Percentiles rank a stretch among this genome's conserved stretches.
phyloP scores from a whole-genome alignment of 2,797 vertebrate genomes.

The Tarsius wallacei region DNA sequence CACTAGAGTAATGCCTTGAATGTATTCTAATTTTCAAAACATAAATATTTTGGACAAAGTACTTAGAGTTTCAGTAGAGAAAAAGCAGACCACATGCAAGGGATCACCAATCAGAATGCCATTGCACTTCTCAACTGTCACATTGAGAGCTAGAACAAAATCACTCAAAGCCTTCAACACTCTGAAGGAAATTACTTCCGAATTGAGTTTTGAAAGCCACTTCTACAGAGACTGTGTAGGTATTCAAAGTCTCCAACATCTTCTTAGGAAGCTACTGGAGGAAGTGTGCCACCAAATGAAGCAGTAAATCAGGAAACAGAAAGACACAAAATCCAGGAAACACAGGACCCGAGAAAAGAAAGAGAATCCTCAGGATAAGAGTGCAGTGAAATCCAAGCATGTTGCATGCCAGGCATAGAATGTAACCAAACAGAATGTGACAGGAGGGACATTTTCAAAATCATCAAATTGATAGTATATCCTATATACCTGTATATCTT shows the following conservation, averaged over 20 bases:
- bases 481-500: background rate
- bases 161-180: background rate
- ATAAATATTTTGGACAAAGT: background rate
- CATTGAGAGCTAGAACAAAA: background rate
- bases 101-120: background rate
- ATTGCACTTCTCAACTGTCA: background rate
- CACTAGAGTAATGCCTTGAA: background rate
- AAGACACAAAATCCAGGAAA: background rate
- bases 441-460: background rate
- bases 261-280: background rate
- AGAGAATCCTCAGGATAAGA: background rate
- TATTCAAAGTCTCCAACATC: background rate
- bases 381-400: background rate
- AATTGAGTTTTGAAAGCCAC: background rate
- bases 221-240: background rate
- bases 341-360: background rate
- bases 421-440: background rate
- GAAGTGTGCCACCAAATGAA: background rate
- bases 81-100: background rate
- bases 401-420: background rate
- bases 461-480: background rate
- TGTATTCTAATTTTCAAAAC: conserved; percentile 16
- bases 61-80: background rate
- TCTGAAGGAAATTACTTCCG: background rate
- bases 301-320: background rate